Conservation (phyloP, 2,113 vertebrate genomes). For the Festucalex cinctus region DNA sequence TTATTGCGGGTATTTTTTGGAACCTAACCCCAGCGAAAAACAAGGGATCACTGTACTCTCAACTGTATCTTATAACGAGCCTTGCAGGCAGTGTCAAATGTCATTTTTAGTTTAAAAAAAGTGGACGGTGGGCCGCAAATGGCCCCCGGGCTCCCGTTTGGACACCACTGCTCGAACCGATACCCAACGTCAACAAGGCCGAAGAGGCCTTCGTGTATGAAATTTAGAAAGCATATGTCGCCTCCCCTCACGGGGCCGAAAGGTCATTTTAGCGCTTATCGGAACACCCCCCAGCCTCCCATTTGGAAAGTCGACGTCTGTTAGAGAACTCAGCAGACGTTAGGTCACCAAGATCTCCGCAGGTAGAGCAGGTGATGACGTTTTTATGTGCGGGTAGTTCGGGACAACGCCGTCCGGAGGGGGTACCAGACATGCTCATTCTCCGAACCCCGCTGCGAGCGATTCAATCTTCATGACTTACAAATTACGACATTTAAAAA, state of each 20-base stretch:
- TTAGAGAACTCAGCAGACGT: slow-evolving; percentile 57
- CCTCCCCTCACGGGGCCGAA: slow-evolving; percentile 35
- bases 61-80: too few relatives aligned
- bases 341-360: slow-evolving; percentile 46
- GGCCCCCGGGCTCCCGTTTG: too few relatives aligned
- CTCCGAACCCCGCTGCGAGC: slow-evolving; percentile 21
- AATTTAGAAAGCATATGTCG: slow-evolving; percentile 66
- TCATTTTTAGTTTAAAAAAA: too few relatives aligned
- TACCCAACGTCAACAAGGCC: slow-evolving; percentile 48
- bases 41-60: too few relatives aligned
- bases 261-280: slow-evolving; percentile 54
- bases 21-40: too few relatives aligned
- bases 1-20: too few relatives aligned
- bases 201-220: slow-evolving; percentile 19
- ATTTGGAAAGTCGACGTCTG: slow-evolving; percentile 63
- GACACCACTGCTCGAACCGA: slow-evolving; percentile 50
- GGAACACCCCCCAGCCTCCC: slow-evolving; percentile 55
- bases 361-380: slow-evolving; percentile 63
- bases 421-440: slow-evolving; percentile 24
- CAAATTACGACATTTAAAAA: slow-evolving; percentile 46
- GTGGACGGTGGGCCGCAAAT: too few relatives aligned
- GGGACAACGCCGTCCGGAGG: slow-evolving; percentile 37
- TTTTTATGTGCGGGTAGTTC: slow-evolving; percentile 55
- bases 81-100: too few relatives aligned
- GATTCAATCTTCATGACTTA: slow-evolving; percentile 56